Evolutionary conservation across 2,888 invertebrate genomes (phyloP).

Genomic region (Schizotus pectinicornis): DNA sequence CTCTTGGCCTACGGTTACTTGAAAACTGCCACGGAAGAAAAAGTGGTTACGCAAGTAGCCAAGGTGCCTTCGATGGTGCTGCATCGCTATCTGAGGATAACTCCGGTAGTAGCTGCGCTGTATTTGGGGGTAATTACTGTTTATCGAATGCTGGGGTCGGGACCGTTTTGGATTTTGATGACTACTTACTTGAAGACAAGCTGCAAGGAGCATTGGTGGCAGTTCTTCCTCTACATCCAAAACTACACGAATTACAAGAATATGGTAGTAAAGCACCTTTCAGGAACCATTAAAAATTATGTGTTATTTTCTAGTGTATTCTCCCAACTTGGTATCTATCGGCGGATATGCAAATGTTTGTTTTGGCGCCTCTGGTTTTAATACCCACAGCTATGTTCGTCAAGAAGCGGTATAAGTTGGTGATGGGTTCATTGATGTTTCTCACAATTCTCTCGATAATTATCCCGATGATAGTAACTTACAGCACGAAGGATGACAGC

Average conservation of each 20-base stretch:
- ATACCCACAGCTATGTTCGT: slow-evolving; percentile 43
- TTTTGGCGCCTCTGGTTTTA: slow-evolving; percentile 50
- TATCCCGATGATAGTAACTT: slow-evolving; percentile 5
- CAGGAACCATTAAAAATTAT: too few relatives aligned
- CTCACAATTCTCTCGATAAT: slow-evolving; percentile 8
- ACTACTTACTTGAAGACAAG: slow-evolving; percentile 19
- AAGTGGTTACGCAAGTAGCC: slow-evolving; percentile 10
- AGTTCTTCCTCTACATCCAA: slow-evolving; percentile 55
- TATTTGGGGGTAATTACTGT: slow-evolving; percentile 55
- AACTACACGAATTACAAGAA: slow-evolving; percentile 49
- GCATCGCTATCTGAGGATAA: slow-evolving; percentile 33
- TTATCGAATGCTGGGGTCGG: slow-evolving; percentile 54
- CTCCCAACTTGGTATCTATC: slow-evolving; percentile 53
- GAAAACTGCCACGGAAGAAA: slow-evolving; percentile 35
- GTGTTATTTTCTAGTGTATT: slow-evolving; percentile 48
- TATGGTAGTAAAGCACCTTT: slow-evolving; percentile 40
- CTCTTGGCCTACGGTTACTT: slow-evolving; percentile 61
- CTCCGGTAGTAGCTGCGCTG: slow-evolving; percentile 56
- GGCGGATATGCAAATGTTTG: slow-evolving; percentile 53
- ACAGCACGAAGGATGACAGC: slow-evolving; percentile 15
- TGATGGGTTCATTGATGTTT: slow-evolving; percentile 31
- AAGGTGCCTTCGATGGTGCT: slow-evolving; percentile 25
- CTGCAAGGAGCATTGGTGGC: slow-evolving; percentile 55
- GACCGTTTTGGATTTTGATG: slow-evolving; percentile 54
- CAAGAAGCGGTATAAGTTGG: slow-evolving; percentile 31